Base-by-base conservation (phyloP, 2,888 invertebrate species). In the Tillus elongatus region DNA sequence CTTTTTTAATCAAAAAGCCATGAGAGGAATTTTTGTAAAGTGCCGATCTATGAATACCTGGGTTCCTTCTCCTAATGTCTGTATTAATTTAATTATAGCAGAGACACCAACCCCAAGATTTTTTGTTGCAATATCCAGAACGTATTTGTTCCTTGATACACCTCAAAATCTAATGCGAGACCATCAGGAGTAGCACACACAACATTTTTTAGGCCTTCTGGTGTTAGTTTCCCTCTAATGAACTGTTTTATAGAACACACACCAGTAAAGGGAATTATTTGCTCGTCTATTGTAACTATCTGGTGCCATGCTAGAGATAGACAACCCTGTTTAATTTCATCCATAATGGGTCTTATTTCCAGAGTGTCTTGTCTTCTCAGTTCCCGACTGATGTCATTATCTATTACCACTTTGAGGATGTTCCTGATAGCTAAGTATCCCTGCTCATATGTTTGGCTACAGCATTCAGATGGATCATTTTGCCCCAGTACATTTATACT, bases 181-280 rank as follows among this genome's bases (percentile, higher is more conserved):
- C 52, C 49, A 28, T 47, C 38, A 27, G 46, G 40, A 11, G 53
- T 38, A 36, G 53, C 49, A 30, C 46, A 36, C n/a, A 59, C 54
- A 47, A 57, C 53, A 41, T 52, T 56, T 44, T 57, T 57, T 10
- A 58, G 36, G n/a, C 54, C 53, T 15, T 52, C 43, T 27, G 52
- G 52, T 34, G 52, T 51, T 16, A 56, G 53, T 39, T 54, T 56
- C 9, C 41, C 37, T 28, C 39, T 42, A n/a, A n/a, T 37, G 33
- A 48, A 49, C 32, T 44, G 44, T 30, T 44, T 46, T 10, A 41
- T 31, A 13, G 27, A 14, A 29, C 40, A 45, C n/a, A 27, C 10
- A 26, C 26, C 27, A 8, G 15, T 34, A 15, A 34, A 34, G 14
- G 28, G 27, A 14, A 13, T 34, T 15, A 27, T 14, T n/a, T n/a